phyloP scores from a whole-genome alignment of 2,888 invertebrate genomes.

The Meta bourneti region DNA sequence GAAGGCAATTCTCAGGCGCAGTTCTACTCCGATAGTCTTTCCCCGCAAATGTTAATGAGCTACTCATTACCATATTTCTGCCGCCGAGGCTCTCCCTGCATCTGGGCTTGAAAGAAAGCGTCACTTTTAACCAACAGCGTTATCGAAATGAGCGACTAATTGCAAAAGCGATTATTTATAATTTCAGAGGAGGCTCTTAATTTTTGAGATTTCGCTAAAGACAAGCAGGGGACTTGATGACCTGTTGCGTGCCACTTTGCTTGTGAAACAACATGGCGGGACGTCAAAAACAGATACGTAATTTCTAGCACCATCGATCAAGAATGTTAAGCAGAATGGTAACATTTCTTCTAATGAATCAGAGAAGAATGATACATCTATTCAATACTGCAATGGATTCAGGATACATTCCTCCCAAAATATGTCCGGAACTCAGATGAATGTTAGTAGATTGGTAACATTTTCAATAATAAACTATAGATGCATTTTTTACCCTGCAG shows the following conservation, averaged over 20 bases:
- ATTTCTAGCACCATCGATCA: neutral
- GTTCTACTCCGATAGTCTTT: neutral
- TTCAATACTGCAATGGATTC: too few species aligned
- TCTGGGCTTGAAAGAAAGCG: conserved; percentile 20
- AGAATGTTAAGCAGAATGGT: too few species aligned
- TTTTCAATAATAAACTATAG: too few species aligned
- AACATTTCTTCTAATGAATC: too few species aligned
- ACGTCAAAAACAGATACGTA: neutral
- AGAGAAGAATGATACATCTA: too few species aligned
- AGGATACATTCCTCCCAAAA: too few species aligned
- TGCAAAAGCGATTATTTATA: conserved; percentile 56
- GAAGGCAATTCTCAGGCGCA: neutral
- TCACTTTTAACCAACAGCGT: conserved; percentile 31
- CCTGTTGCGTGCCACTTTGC: neutral
- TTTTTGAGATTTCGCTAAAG: conserved; percentile 14
- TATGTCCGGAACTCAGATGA: too few species aligned
- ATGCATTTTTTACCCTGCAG: too few species aligned
- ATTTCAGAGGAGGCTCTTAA: conserved; percentile 38
- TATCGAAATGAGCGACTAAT: conserved; percentile 46
- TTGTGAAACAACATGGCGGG: neutral
- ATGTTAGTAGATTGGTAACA: too few species aligned
- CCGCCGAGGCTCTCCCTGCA: conserved; percentile 6
- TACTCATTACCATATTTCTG: conserved; percentile 45
- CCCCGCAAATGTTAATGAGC: conserved; percentile 38
- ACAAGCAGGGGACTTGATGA: neutral